phyloP scores from a whole-genome alignment of 2,797 vertebrate species.

The Gymnothorax reevesii region DNA sequence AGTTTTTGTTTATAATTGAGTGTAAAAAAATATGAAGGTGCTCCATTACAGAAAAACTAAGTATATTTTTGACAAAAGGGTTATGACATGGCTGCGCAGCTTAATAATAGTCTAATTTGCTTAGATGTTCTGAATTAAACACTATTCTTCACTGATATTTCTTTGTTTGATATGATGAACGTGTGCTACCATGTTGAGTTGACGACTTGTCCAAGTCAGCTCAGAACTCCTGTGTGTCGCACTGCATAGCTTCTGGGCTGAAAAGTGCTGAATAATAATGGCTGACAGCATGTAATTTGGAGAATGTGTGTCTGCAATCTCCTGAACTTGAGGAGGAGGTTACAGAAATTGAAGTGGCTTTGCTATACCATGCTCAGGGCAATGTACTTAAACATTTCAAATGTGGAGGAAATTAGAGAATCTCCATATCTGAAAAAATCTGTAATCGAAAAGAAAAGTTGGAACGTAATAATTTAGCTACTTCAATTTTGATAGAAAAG shows the following conservation, averaged over 20 bases:
- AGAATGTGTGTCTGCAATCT: not conserved
- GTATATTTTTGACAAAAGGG: conserved; percentile 9
- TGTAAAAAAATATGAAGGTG: no score
- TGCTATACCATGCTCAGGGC: not conserved
- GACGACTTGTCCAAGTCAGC: not conserved
- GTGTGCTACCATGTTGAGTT: not conserved
- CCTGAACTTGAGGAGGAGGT: not conserved
- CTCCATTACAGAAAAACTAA: not conserved
- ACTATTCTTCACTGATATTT: not conserved
- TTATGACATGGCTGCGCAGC: not conserved
- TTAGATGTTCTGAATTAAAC: not conserved
- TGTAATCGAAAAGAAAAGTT: not conserved
- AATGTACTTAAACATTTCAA: no score
- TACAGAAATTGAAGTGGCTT: not conserved
- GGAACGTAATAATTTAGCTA: not conserved
- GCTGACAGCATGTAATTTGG: not conserved
- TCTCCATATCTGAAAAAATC: not conserved
- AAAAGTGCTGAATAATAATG: not conserved
- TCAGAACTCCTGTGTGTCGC: not conserved
- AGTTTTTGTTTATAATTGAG: not conserved
- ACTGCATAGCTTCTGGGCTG: not conserved
- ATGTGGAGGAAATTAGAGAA: no score
- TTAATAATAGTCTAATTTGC: not conserved
- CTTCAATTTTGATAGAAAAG: not conserved
- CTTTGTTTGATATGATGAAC: not conserved